Evolutionary conservation across 2,888 invertebrate species (phyloP).

Genomic region (Phasia obesa): DNA sequence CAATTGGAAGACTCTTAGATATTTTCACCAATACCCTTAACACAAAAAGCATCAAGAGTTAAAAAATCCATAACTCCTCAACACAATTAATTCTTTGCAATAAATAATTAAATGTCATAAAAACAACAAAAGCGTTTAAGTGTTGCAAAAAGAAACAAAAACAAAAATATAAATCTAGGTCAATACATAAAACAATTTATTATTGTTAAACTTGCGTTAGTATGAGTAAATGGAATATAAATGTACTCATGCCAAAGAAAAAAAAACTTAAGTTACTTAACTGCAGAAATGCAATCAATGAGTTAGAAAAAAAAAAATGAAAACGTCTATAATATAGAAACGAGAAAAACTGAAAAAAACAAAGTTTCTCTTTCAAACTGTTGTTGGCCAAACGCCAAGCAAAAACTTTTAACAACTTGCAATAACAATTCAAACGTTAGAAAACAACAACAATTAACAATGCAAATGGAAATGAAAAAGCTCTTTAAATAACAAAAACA

Average conservation of each 20-base stretch:
- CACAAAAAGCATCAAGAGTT: background rate
- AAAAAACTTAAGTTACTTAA: conserved; percentile 64
- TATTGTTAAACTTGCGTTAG: conserved; percentile 44
- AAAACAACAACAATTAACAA: conserved; percentile 55
- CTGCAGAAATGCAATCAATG: conserved; percentile 67
- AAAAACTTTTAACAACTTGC: conserved; percentile 49
- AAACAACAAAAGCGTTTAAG: conserved; percentile 16
- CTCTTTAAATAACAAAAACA: conserved; percentile 60
- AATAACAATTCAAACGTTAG: conserved; percentile 39
- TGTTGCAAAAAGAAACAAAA: conserved; percentile 18
- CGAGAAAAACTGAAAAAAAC: conserved; percentile 36
- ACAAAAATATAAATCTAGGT: conserved; percentile 51
- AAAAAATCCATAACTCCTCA: conserved; percentile 31
- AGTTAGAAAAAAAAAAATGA: conserved; percentile 49
- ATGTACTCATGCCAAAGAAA: conserved; percentile 22
- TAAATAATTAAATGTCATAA: conserved; percentile 50
- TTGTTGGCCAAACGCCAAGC: conserved; percentile 67
- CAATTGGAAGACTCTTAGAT: no score
- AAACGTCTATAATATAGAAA: conserved; percentile 36
- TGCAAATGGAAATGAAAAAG: conserved; percentile 70
- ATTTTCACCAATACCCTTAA: background rate
- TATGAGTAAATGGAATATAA: conserved; percentile 33
- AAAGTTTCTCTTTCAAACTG: conserved; percentile 69
- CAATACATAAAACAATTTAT: conserved; percentile 48
- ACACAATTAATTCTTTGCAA: conserved; percentile 38